Evolutionary conservation across 2,888 invertebrate species (phyloP).

Genomic region (Himalopsyche tibetana): DNA sequence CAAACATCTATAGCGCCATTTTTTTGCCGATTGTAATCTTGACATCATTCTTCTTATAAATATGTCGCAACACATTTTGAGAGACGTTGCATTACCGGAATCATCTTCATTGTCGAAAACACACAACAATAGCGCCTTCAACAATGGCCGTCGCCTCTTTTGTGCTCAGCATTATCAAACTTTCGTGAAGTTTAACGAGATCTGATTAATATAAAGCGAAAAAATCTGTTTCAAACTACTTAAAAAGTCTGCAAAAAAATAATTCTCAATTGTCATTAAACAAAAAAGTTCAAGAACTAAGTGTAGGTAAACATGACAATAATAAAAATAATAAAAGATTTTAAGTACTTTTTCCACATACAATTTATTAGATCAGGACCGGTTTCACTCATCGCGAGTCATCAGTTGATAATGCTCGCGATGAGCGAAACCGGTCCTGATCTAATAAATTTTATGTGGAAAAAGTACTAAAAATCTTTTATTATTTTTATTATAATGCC

Average conservation of each 20-base stretch:
- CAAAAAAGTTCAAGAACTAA: background rate
- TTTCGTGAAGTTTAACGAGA: constrained; percentile 10
- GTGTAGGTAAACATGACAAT: background rate
- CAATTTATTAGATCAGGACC: too few species aligned
- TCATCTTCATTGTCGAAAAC: constrained; percentile 32
- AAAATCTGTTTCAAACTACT: background rate
- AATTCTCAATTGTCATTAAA: background rate
- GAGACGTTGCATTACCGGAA: constrained; percentile 23
- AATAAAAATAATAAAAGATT: too few species aligned
- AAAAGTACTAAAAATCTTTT: too few species aligned
- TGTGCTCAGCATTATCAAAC: background rate
- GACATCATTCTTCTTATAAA: background rate
- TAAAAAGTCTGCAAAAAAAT: background rate
- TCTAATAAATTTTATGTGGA: too few species aligned
- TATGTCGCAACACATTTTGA: background rate
- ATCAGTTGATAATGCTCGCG: too few species aligned
- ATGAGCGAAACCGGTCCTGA: too few species aligned
- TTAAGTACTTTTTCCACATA: too few species aligned
- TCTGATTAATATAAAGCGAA: constrained; percentile 35
- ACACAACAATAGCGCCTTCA: constrained; percentile 1
- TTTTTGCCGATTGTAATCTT: too few species aligned
- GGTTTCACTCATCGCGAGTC: too few species aligned
- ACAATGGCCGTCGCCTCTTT: constrained; percentile 19
- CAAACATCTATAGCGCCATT: too few species aligned
- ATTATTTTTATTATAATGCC: too few species aligned